Evolutionary conservation across 2,797 vertebrate species (phyloP).

Genomic region (Cryptoprocta ferox): DNA sequence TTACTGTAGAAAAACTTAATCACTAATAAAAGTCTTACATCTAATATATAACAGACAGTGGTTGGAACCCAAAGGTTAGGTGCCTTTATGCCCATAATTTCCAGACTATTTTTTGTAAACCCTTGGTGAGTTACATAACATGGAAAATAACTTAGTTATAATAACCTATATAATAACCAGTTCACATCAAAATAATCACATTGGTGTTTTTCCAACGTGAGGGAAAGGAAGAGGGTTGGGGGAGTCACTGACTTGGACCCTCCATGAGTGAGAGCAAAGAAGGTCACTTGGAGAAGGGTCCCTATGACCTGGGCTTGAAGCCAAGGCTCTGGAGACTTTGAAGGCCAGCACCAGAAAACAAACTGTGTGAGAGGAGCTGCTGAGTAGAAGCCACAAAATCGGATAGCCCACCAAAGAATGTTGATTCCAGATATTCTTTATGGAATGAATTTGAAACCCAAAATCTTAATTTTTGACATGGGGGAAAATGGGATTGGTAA

Average conservation of each 20-base stretch:
- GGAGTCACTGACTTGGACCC: neutral
- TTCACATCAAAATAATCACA: neutral
- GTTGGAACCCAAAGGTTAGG: neutral
- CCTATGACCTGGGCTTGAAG: neutral
- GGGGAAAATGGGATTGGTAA: neutral
- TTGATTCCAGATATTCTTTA: neutral
- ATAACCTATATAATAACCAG: neutral
- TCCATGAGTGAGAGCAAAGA: neutral
- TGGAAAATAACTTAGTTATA: neutral
- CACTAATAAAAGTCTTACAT: neutral
- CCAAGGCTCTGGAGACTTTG: neutral
- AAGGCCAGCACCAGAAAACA: neutral
- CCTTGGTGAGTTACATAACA: neutral
- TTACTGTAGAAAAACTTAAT: neutral
- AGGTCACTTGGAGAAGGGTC: neutral
- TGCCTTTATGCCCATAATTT: neutral
- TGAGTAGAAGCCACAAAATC: neutral
- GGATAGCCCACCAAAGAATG: neutral
- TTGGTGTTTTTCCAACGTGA: neutral
- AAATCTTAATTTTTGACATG: neutral
- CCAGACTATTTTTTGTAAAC: neutral
- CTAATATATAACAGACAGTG: neutral
- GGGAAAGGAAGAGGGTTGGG: neutral
- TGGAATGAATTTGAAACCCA: neutral
- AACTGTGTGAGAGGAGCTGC: neutral